Conservation (phyloP, 2,113 vertebrate genomes). For the Atlantisia rogersi region DNA sequence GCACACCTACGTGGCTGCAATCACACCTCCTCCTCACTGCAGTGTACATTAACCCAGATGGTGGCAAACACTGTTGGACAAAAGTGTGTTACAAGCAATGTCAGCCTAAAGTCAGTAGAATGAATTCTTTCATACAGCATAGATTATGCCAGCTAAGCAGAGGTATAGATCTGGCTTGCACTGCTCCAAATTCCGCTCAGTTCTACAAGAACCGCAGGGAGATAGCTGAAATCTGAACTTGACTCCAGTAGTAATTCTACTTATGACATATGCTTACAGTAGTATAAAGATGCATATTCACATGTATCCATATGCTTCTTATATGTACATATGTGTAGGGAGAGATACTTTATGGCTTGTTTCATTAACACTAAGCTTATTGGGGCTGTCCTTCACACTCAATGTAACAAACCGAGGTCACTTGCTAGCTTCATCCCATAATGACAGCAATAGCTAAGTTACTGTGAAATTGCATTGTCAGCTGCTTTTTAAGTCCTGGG, state of each 20-base stretch:
- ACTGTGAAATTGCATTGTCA: neutral
- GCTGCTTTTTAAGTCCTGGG: neutral
- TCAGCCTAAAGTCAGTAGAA: constrained; percentile 5
- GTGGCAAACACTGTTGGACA: neutral
- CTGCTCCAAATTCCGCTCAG: neutral
- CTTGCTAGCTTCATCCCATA: neutral
- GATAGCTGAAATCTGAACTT: neutral
- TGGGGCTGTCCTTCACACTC: neutral
- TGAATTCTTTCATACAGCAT: neutral
- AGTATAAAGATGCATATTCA: neutral
- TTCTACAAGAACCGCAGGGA: neutral
- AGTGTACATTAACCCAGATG: neutral
- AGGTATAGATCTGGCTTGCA: neutral
- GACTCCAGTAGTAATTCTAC: neutral
- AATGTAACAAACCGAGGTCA: neutral
- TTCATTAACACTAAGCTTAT: neutral
- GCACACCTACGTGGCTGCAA: neutral
- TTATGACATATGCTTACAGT: neutral
- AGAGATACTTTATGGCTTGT: neutral
- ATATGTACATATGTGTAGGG: neutral
- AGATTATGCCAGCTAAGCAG: neutral
- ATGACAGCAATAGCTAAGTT: neutral
- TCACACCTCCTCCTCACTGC: neutral
- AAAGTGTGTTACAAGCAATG: neutral
- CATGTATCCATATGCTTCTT: neutral